Evolutionary conservation across 2,113 vertebrate species (phyloP).

Genomic region (Ursus arctos): DNA sequence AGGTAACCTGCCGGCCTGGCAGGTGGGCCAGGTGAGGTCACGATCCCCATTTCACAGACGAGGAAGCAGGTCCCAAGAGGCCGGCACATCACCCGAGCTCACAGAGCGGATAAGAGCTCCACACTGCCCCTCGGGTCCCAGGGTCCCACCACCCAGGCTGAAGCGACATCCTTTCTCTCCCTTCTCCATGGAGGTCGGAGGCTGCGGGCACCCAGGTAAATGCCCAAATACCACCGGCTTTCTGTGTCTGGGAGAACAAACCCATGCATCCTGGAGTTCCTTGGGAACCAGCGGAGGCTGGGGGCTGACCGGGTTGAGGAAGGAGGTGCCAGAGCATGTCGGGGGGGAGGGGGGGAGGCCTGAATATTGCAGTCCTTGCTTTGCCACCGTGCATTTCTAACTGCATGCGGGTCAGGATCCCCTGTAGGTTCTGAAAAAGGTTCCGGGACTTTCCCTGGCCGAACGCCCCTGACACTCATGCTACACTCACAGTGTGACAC

Average conservation of each 20-base stretch:
- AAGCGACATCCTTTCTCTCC: neutral
- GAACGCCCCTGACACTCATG: accelerated
- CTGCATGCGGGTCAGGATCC: too few species aligned
- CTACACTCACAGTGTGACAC: neutral
- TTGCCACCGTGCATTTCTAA: neutral
- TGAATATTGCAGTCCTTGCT: neutral
- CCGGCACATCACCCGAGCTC: neutral
- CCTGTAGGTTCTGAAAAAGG: neutral
- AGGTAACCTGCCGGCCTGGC: neutral
- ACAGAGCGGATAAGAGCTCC: neutral
- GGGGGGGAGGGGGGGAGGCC: accelerated
- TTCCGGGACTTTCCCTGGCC: neutral
- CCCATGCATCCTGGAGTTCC: neutral
- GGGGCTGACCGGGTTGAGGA: neutral
- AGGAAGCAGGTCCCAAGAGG: neutral
- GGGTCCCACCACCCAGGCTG: too few species aligned
- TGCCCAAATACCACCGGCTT: accelerated
- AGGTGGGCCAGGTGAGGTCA: too few species aligned
- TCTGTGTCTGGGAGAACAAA: neutral
- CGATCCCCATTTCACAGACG: neutral
- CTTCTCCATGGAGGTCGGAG: neutral
- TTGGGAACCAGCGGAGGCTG: neutral
- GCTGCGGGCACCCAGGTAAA: neutral
- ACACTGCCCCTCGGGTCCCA: neutral
- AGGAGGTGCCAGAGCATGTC: neutral